phyloP scores from a whole-genome alignment of 92 coral and sea anemone genomes.

The Micromussa lordhowensis region DNA sequence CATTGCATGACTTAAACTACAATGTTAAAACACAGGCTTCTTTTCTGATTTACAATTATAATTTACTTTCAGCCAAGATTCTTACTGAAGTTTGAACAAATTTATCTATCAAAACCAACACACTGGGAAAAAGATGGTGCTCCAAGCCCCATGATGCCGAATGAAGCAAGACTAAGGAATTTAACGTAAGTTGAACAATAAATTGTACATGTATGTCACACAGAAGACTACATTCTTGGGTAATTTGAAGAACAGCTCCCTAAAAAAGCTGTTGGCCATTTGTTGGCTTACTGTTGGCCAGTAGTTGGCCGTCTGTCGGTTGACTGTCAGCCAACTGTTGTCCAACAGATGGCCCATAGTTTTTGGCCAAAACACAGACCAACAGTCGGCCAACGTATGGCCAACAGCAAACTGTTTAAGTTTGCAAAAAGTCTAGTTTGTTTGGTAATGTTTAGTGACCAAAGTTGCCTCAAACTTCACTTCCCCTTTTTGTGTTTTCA shows the following conservation, averaged over 20 bases:
- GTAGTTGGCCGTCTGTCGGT: too few relatives aligned
- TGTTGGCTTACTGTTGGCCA: too few relatives aligned
- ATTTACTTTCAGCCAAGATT: constrained; percentile 79
- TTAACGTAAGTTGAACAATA: constrained; percentile 79
- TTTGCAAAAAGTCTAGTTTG: background rate
- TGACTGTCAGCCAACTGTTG: too few relatives aligned
- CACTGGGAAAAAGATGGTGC: constrained; percentile 99
- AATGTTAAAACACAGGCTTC: background rate
- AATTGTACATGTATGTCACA: too few relatives aligned
- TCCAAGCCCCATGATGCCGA: constrained; percentile 99
- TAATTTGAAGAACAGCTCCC: too few relatives aligned
- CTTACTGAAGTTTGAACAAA: constrained; percentile 97
- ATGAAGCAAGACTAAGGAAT: constrained; percentile 96
- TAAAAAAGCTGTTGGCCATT: too few relatives aligned
- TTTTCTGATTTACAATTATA: background rate
- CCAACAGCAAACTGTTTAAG: background rate
- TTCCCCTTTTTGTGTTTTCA: constrained; percentile 5
- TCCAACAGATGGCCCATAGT: too few relatives aligned
- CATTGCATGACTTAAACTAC: background rate
- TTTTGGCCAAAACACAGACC: too few relatives aligned
- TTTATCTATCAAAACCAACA: constrained; percentile 97
- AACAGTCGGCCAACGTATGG: too few relatives aligned
- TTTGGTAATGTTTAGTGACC: background rate
- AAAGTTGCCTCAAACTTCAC: background rate
- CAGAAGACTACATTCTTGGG: too few relatives aligned